Evolutionary conservation across 2,797 vertebrate species (phyloP), one percentile per base, ranked within the genome.

Genomic region (Pteronotus mesoamericanus): DNA sequence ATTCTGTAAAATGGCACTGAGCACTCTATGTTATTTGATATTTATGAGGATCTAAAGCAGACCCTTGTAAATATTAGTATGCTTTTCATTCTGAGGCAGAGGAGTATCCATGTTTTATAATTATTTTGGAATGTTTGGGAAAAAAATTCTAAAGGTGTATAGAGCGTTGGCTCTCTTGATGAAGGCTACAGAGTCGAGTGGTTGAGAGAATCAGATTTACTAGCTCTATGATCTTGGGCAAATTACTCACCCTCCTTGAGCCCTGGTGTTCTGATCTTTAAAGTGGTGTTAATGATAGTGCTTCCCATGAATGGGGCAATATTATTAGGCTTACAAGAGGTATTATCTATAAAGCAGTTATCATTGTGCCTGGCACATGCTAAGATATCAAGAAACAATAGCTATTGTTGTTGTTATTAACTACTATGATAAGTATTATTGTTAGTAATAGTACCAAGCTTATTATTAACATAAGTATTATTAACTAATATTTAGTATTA

Each of bases 81-180:
- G 51, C 51, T 96, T 90, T 71, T 92, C 83, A 66, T 34, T 66
- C 16, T 18, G 71, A 89, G 57, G 34, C 66, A 77, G 78, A 86
- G 53, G 39, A 53, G 44, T 48, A 29, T 61, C 4, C 18, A 3
- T 66, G 34, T 82, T 64, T 64, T 71, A 55, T 48, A 64, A 82
- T 83, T 55, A 79, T 64, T 90, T 94, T 82, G 53, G 72, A 91
- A 88, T 88, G 42, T 92, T 87, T 87, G 19, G 57, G n/a, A 0
- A 37, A 57, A 42, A 19, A n/a, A 24, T 48, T 64, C 21, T 80
- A 57, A 46, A 79, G 44, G 37, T 4, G 0, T 24, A 11, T n/a
- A 18, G 16, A 77, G 34, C 42, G 46, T 37, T 79, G 57, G 10
- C 42, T 89, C 91, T 88, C 39, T 39, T 48, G 29, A 0, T 32